A percentile compares a stretch with the other conserved stretches of the same genome.
Evolutionary conservation across 2,888 invertebrate genomes (phyloP).

Genomic region (Torymus tubicola): DNA sequence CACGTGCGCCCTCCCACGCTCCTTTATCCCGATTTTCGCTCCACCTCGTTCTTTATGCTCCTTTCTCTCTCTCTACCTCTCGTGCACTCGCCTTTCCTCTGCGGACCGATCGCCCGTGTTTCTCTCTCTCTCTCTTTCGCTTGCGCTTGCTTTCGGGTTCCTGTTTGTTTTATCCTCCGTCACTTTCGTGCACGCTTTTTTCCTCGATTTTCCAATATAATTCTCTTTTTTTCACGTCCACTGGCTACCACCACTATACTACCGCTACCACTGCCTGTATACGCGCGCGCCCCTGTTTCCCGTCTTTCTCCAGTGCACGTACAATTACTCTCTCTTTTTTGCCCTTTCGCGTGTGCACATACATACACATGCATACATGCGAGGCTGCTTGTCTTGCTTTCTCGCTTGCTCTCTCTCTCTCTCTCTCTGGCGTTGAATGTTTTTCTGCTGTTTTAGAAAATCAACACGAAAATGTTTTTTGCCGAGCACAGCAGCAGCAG

Average conservation of each 20-base stretch:
- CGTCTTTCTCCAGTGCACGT: conserved; percentile 6
- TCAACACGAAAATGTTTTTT: conserved; percentile 8
- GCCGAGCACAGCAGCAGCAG: too few species aligned
- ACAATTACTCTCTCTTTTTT: conserved; percentile 28
- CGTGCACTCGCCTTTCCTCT: conserved; percentile 8
- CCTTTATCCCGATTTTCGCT: conserved; percentile 10
- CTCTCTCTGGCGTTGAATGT: conserved; percentile 17
- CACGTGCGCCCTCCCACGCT: conserved; percentile 38
- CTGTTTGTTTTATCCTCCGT: conserved; percentile 48
- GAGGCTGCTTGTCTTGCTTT: conserved; percentile 5
- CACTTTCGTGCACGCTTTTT: conserved; percentile 43
- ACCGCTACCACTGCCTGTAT: neutral
- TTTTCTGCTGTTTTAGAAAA: conserved; percentile 39
- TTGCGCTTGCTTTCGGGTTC: conserved; percentile 7
- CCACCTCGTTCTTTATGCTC: conserved; percentile 1
- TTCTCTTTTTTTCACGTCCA: conserved; percentile 17
- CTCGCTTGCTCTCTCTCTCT: neutral
- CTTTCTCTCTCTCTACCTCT: neutral
- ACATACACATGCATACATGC: too few species aligned
- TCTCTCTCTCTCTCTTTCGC: neutral
- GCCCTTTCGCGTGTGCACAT: neutral
- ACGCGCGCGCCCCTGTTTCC: conserved; percentile 4
- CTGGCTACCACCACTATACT: neutral
- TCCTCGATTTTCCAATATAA: conserved; percentile 41
- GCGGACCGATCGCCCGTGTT: conserved; percentile 24